Conservation (phyloP, 2,888 invertebrate species). For the Argynnis bischoffii region DNA sequence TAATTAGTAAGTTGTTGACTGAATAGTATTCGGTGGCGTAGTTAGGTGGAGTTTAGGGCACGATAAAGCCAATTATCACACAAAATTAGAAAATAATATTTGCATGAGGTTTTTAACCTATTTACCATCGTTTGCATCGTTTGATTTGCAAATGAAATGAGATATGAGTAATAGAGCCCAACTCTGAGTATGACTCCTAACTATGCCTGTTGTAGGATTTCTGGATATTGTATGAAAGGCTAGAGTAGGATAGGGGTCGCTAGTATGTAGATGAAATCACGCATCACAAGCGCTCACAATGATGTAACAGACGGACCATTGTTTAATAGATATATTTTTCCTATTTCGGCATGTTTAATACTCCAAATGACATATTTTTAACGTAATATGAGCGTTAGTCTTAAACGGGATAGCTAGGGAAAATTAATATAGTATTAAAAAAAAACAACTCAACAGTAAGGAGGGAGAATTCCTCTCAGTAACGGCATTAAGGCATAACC, state of each 20-base stretch:
- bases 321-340: conserved; percentile 75
- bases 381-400: conserved; percentile 60
- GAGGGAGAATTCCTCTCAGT: background rate
- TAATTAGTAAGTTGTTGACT: conserved; percentile 40
- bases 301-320: conserved; percentile 74
- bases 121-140: background rate
- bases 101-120: conserved; percentile 10
- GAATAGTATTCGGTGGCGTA: conserved; percentile 39
- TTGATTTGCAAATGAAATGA: conserved; percentile 10
- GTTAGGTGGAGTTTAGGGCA: conserved; percentile 13
- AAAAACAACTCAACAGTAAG: background rate
- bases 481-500: conserved; percentile 6
- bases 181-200: conserved; percentile 4
- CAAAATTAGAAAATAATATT: background rate
- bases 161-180: conserved; percentile 8
- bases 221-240: conserved; percentile 41
- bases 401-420: conserved; percentile 31
- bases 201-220: conserved; percentile 27
- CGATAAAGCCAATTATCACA: background rate
- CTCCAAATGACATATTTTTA: conserved; percentile 60
- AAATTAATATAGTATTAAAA: conserved; percentile 5
- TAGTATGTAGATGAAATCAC: conserved; percentile 61
- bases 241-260: conserved; percentile 52
- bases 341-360: conserved; percentile 58
- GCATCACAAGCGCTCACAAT: conserved; percentile 66